Evolutionary conservation across 2,888 invertebrate species (phyloP).

Genomic region (Hoplodrina ambigua): DNA sequence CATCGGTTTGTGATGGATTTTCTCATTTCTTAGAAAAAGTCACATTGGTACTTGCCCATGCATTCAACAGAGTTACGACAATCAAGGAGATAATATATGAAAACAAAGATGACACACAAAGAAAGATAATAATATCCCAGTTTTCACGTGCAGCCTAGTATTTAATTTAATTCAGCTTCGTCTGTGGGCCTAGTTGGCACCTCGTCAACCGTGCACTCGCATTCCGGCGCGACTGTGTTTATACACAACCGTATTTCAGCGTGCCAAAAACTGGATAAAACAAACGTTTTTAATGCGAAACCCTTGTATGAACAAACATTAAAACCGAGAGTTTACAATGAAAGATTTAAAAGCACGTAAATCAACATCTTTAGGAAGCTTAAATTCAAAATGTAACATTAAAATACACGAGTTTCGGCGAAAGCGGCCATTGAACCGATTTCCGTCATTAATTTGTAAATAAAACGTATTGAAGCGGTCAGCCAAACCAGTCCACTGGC

Average conservation of each 20-base stretch:
- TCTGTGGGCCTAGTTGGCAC: conserved; percentile 71
- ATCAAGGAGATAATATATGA: neutral
- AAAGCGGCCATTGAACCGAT: conserved; percentile 50
- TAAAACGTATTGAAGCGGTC: conserved; percentile 45
- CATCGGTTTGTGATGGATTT: too few species aligned
- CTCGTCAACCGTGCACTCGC: conserved; percentile 67
- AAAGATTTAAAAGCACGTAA: conserved; percentile 42
- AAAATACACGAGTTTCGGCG: conserved; percentile 32
- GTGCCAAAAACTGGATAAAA: conserved; percentile 41
- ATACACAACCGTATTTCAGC: conserved; percentile 64
- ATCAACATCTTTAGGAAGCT: conserved; percentile 36
- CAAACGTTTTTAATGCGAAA: conserved; percentile 44
- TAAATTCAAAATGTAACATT: conserved; percentile 12
- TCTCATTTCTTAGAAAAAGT: too few species aligned
- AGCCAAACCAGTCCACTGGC: conserved; percentile 47
- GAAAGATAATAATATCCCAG: conserved; percentile 58
- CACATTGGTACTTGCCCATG: too few species aligned
- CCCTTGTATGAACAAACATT: conserved; percentile 35
- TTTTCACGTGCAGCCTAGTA: conserved; percentile 66
- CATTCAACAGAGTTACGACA: too few species aligned
- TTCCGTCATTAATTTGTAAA: conserved; percentile 55
- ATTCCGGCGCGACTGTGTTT: conserved; percentile 64
- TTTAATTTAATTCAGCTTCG: conserved; percentile 66
- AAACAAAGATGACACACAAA: conserved; percentile 59
- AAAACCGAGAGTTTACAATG: conserved; percentile 33